These are phyloP conservation scores for Caerostris darwini DNA, from an alignment of 1,140 invertebrate genomes.

Conservation along the genomic window DNA sequence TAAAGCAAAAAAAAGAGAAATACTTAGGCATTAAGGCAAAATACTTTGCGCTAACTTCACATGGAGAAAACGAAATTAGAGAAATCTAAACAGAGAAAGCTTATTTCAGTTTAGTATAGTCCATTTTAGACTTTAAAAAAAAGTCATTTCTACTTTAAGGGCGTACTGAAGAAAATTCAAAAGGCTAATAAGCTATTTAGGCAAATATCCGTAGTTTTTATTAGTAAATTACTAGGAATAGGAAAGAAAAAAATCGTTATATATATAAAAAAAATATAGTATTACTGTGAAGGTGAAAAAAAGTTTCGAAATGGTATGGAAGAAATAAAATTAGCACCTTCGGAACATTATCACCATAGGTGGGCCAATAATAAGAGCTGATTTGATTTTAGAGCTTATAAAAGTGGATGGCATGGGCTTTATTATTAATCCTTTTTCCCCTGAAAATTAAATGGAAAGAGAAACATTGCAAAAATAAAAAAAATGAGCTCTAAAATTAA, in stretches of 20 bases:
- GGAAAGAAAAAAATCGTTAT: conserved; percentile 4
- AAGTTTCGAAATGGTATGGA: conserved; percentile 4
- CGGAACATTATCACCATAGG: background rate
- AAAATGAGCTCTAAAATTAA: too few species aligned
- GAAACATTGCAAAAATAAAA: background rate
- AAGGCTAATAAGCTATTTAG: conserved; percentile 65
- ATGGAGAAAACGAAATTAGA: conserved; percentile 2
- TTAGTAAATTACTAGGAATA: background rate
- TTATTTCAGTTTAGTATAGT: background rate
- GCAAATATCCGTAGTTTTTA: conserved; percentile 62
- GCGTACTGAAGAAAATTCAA: conserved; percentile 4
- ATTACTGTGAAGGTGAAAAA: background rate
- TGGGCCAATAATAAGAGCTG: background rate
- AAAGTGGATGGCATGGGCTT: background rate
- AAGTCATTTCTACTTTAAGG: background rate
- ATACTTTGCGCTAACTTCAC: background rate
- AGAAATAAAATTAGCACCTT: conserved; percentile 53
- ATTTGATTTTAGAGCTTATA: conserved; percentile 18
- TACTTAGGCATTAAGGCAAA: background rate
- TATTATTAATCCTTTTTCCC: background rate
- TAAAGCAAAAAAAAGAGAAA: too few species aligned
- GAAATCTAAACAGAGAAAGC: conserved; percentile 24
- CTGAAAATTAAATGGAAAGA: background rate
- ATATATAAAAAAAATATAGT: background rate
- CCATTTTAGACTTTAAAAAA: background rate